Conservation (phyloP, 92 coral and sea anemone species). For the Micromussa lordhowensis region DNA sequence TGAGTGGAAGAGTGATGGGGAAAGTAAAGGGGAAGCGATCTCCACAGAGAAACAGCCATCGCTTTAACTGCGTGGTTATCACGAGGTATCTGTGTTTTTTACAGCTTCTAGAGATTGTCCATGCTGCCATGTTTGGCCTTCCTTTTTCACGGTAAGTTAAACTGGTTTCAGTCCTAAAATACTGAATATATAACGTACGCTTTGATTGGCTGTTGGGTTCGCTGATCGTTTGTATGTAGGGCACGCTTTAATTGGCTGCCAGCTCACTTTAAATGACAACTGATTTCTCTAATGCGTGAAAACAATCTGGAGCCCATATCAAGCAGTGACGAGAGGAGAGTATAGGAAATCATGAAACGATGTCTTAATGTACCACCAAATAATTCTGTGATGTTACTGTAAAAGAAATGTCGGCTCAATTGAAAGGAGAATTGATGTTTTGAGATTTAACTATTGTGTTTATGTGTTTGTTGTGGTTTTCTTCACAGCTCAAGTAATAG, state of each 20-base stretch:
- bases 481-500: background rate
- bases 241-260: too few relatives aligned
- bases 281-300: too few relatives aligned
- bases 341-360: too few relatives aligned
- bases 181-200: background rate
- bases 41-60: too few relatives aligned
- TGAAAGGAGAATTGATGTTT: background rate
- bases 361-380: too few relatives aligned
- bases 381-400: too few relatives aligned
- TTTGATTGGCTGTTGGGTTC: background rate
- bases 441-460: background rate
- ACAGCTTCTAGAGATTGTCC: constrained; percentile 49
- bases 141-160: constrained; percentile 42
- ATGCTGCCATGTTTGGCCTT: constrained; percentile 38
- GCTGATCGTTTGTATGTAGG: background rate
- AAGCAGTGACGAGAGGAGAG: too few relatives aligned
- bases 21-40: background rate
- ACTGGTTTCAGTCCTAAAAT: background rate
- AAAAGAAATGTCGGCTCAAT: too few relatives aligned
- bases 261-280: too few relatives aligned
- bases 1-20: too few relatives aligned
- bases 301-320: too few relatives aligned
- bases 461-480: background rate
- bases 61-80: too few relatives aligned
- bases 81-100: background rate